Base-by-base conservation (phyloP, 2,888 invertebrate genomes). In the Rhynchonema sp. region DNA sequence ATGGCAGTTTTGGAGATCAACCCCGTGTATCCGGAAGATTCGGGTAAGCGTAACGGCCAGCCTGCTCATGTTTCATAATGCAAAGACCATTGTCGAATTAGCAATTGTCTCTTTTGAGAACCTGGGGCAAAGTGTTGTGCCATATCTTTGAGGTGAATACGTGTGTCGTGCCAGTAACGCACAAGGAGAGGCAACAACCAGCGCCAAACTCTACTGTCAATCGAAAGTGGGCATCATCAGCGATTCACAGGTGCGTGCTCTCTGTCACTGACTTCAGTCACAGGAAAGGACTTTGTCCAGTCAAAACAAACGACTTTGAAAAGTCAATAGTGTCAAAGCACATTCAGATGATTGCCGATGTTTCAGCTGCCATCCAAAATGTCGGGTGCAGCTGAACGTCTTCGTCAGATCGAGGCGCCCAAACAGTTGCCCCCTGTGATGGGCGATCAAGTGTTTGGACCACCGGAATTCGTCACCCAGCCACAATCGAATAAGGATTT, bases 1-100 rank as follows among this genome's bases (percentile, higher is more conserved):
- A 92, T 89, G 74, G 92, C 94, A 6, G 91, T 94, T 67, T 80
- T 98, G 63, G 96, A 96, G 79, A 85, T 96, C 60, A 84, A 87
- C 56, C 91, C 90, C 63, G 87, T 91, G 61, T 89, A 90, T 70
- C 86, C 87, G 74, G 82, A 90, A 60, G 96, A 96, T 74, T 84
- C 60, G 3, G 62, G 62, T 52, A n/a, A 3, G 52, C 6, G 17
- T 6, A 38, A 38, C 6, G 17, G 9, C 9, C 38, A 38, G n/a
- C n/a, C n/a, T n/a, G n/a, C n/a, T n/a, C n/a, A n/a, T n/a, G n/a
- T n/a, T n/a, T n/a, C n/a, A n/a, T n/a, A n/a, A n/a, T n/a, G n/a
- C n/a, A n/a, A n/a, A n/a, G n/a, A n/a, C n/a, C n/a, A n/a, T 38
- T 17, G 9, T 38, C 17, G 9, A 38, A 38, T 38, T 38, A 17